Conservation (phyloP, 2,113 vertebrate genomes). For the Ifrita kowaldi region DNA sequence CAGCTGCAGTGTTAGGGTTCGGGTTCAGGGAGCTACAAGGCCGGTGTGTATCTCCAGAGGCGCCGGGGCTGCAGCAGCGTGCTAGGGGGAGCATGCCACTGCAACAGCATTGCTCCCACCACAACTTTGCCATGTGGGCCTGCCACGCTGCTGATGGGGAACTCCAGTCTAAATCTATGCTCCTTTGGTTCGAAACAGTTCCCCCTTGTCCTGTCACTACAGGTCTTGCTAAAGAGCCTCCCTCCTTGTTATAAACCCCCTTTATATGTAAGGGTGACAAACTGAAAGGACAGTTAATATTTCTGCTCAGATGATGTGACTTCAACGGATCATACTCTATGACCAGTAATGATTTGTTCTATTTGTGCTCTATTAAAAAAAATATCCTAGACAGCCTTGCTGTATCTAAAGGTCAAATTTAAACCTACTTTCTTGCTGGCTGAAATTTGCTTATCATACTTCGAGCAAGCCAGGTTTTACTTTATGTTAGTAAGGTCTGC, state of each 20-base stretch:
- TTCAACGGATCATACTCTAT: rapidly evolving
- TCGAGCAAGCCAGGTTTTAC: background rate
- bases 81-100: rapidly evolving
- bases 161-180: rapidly evolving
- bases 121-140: rapidly evolving
- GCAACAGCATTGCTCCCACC: rapidly evolving
- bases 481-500: background rate
- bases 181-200: background rate
- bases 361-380: background rate
- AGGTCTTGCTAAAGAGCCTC: background rate
- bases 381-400: background rate
- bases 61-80: background rate
- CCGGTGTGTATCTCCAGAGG: rapidly evolving
- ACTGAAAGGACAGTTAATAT: background rate
- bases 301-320: background rate
- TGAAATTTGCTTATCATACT: background rate
- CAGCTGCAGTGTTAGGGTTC: rapidly evolving
- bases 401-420: background rate
- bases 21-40: background rate
- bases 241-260: background rate
- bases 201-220: background rate
- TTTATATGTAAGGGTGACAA: background rate
- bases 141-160: rapidly evolving
- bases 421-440: background rate
- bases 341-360: background rate